Percentiles rank a stretch among this genome's conserved stretches.
Conservation (phyloP, 2,888 invertebrate species). For the Endotricha flammealis region DNA sequence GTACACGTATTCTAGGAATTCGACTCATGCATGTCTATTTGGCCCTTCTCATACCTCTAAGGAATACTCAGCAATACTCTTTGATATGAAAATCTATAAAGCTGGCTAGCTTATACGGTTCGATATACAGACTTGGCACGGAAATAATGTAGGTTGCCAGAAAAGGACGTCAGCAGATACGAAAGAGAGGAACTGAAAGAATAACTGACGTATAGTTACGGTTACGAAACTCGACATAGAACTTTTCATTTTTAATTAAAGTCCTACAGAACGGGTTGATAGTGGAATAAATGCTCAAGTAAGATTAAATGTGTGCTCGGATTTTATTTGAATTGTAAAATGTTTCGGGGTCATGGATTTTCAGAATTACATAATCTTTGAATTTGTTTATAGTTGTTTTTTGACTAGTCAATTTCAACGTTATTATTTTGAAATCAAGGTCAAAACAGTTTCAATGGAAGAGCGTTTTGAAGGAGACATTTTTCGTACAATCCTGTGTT, state of each 20-base stretch:
- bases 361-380: slow-evolving; percentile 13
- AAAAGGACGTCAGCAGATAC: slow-evolving; percentile 55
- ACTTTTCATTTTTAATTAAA: slow-evolving; percentile 54
- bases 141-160: slow-evolving; percentile 63
- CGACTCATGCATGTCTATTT: slow-evolving; percentile 1
- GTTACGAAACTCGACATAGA: slow-evolving; percentile 44
- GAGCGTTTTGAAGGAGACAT: too few species aligned
- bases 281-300: slow-evolving; percentile 29
- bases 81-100: slow-evolving; percentile 45
- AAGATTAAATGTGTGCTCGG: slow-evolving; percentile 17
- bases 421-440: too few species aligned
- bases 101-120: slow-evolving; percentile 53
- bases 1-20: slow-evolving; percentile 5
- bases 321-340: slow-evolving; percentile 12
- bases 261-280: slow-evolving; percentile 34
- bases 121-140: slow-evolving; percentile 64
- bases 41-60: slow-evolving; percentile 4
- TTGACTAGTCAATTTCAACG: too few species aligned
- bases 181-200: slow-evolving; percentile 51
- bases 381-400: slow-evolving; percentile 8
- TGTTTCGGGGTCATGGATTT: slow-evolving; percentile 12
- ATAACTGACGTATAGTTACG: slow-evolving; percentile 46
- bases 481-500: too few species aligned
- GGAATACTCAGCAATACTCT: slow-evolving; percentile 9
- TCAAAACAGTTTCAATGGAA: too few species aligned